Evolutionary conservation across 2,113 vertebrate genomes (phyloP).

Genomic region (Festucalex cinctus): DNA sequence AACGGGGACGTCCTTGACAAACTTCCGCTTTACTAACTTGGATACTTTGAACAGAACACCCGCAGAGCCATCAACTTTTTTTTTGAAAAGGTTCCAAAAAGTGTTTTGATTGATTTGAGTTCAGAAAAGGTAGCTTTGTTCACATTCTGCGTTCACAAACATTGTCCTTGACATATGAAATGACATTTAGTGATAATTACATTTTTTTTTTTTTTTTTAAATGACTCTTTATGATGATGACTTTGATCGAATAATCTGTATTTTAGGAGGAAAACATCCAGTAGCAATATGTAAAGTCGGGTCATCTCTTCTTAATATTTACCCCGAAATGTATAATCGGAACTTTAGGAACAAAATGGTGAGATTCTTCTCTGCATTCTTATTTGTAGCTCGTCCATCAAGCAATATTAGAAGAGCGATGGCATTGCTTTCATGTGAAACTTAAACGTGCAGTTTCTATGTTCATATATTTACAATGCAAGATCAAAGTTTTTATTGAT

Average conservation of each 20-base stretch:
- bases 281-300: background rate
- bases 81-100: slow-evolving; percentile 1
- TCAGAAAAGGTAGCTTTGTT: slow-evolving; percentile 18
- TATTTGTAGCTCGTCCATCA: slow-evolving; percentile 23
- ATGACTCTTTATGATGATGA: background rate
- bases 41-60: slow-evolving; percentile 36
- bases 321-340: background rate
- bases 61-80: slow-evolving; percentile 24
- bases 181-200: background rate
- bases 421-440: slow-evolving; percentile 48
- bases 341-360: slow-evolving; percentile 8
- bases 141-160: slow-evolving; percentile 14
- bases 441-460: slow-evolving; percentile 35
- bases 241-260: background rate
- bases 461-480: slow-evolving; percentile 30
- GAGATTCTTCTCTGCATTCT: slow-evolving; percentile 14
- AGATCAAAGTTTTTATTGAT: slow-evolving; percentile 22
- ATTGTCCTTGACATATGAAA: background rate
- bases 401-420: slow-evolving; percentile 59
- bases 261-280: background rate
- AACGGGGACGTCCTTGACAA: slow-evolving; percentile 76
- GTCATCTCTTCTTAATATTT: background rate
- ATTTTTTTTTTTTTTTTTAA: background rate
- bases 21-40: slow-evolving; percentile 72
- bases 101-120: slow-evolving; percentile 5